phyloP scores from a whole-genome alignment of 1,140 invertebrate genomes.

The Trinorchestia longiramus region DNA sequence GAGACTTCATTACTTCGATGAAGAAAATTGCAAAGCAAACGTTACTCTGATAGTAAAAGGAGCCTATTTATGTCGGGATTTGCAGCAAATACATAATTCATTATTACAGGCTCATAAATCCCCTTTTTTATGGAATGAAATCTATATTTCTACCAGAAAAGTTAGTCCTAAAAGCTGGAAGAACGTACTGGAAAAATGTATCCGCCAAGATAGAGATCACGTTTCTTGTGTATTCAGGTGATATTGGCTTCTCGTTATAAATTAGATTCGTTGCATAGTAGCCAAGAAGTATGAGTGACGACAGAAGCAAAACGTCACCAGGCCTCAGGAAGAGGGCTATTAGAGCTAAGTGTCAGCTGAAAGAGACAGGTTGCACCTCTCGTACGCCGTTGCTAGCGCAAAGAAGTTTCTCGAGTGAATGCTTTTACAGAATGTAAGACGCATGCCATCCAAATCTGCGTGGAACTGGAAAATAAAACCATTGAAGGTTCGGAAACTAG shows the following conservation, averaged over 20 bases:
- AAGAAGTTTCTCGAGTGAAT: background rate
- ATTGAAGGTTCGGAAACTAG: too few relatives aligned
- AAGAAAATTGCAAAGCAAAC: too few relatives aligned
- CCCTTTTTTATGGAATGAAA: too few relatives aligned
- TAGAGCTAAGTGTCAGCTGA: background rate
- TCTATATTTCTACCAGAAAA: too few relatives aligned
- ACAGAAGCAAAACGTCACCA: background rate
- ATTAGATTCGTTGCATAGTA: background rate
- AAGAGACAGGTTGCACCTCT: background rate
- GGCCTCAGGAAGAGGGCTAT: background rate
- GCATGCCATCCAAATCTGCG: background rate
- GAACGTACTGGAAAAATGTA: background rate
- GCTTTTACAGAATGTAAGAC: background rate
- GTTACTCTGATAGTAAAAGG: too few relatives aligned
- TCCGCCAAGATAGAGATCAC: background rate
- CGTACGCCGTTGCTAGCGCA: background rate
- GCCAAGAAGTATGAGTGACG: background rate
- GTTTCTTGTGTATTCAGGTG: background rate
- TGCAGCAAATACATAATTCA: too few relatives aligned
- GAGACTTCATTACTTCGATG: too few relatives aligned
- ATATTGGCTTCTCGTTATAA: background rate
- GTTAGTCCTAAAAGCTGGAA: background rate
- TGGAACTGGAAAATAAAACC: background rate
- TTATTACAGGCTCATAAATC: too few relatives aligned
- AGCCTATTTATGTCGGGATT: too few relatives aligned